These are phyloP conservation scores for Sinohyriopsis cumingii DNA, from an alignment of 2,888 invertebrate genomes.

Conservation along the genomic window DNA sequence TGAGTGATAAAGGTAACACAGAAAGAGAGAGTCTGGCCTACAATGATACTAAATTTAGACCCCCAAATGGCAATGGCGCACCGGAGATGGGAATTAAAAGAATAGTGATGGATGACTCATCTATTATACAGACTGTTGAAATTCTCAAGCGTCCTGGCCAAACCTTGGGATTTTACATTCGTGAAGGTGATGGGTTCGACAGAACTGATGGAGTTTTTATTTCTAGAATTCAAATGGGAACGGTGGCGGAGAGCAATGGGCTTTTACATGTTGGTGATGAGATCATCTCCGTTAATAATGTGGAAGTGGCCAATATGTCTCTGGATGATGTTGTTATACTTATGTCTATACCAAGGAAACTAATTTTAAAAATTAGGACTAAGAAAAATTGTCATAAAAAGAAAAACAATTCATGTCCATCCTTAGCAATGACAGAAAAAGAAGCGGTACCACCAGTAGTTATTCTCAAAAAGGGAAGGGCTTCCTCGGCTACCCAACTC, in stretches of 20 bases:
- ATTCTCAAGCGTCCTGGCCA: constrained; percentile 99
- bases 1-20: constrained; percentile 20
- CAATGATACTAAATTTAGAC: constrained; percentile 47
- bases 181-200: constrained; percentile 98
- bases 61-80: constrained; percentile 51
- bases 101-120: constrained; percentile 64
- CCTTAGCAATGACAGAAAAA: constrained; percentile 62
- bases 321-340: constrained; percentile 99
- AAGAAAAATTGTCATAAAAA: constrained; percentile 60
- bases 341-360: constrained; percentile 97
- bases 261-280: constrained; percentile 98
- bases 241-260: constrained; percentile 97
- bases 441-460: constrained; percentile 64
- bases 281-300: constrained; percentile 97
- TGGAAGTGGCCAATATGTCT: constrained; percentile 97
- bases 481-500: constrained; percentile 62
- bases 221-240: constrained; percentile 94
- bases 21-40: constrained; percentile 22
- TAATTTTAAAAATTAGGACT: constrained; percentile 88
- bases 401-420: constrained; percentile 65
- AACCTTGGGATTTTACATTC: constrained; percentile 96
- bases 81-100: constrained; percentile 69
- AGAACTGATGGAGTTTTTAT: constrained; percentile 98
- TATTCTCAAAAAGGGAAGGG: constrained; percentile 65
- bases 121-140: constrained; percentile 80